A percentile compares a stretch with the other conserved stretches of the same genome.
Conservation (phyloP, 37 sponge, comb jelly and placozoan species). For the Eunapius fragilis region DNA sequence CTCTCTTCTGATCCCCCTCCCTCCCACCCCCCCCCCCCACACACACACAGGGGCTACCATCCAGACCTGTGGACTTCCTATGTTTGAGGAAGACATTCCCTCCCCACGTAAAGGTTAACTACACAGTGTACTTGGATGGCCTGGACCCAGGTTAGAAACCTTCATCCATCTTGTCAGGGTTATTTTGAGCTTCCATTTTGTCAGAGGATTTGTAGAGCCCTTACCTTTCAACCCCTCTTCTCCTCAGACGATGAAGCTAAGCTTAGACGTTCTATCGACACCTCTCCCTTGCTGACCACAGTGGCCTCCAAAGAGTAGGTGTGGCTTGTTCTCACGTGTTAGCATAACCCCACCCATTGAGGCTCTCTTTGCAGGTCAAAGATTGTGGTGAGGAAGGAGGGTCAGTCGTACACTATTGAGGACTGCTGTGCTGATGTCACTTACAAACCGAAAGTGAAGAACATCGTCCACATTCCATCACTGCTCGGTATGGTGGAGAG, state of each 20-base stretch:
- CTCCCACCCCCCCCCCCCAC: too few relatives aligned
- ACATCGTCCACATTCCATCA: conserved; percentile 7
- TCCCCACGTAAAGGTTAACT: conserved; percentile 3
- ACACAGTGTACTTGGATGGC: conserved; percentile 12
- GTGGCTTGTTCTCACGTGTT: neutral
- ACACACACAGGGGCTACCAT: neutral
- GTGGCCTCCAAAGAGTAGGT: neutral
- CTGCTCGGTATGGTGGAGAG: conserved; percentile 25
- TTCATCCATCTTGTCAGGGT: neutral
- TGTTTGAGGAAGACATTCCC: conserved; percentile 32
- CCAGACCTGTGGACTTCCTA: conserved; percentile 23
- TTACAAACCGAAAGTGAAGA: conserved; percentile 8
- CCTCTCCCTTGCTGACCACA: neutral
- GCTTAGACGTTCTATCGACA: neutral
- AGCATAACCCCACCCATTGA: neutral
- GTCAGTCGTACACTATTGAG: conserved; percentile 4
- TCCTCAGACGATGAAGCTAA: neutral
- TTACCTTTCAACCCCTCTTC: neutral
- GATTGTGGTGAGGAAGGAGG: conserved; percentile 10
- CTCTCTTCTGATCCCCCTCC: too few relatives aligned
- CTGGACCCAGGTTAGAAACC: conserved; percentile 1
- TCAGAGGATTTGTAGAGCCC: neutral
- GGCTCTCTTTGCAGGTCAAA: conserved; percentile 4
- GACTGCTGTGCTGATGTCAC: conserved; percentile 19
- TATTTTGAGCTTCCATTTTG: too few relatives aligned